A percentile compares a stretch with the other conserved stretches of the same genome.
phyloP scores from a whole-genome alignment of 2,113 vertebrate species.

The Mus spicilegus region DNA sequence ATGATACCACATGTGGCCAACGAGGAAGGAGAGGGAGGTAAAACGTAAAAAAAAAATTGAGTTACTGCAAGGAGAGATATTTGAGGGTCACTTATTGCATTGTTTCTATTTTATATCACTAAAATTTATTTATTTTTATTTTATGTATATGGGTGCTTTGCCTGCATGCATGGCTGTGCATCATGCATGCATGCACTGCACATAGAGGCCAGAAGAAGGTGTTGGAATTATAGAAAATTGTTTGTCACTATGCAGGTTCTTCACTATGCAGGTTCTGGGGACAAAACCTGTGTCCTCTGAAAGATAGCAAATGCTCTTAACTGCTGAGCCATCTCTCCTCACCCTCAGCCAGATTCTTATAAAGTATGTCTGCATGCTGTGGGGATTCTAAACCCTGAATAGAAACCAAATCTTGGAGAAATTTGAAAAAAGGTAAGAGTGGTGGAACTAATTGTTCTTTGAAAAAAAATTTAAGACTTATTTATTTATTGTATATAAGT shows the following conservation, averaged over 20 bases:
- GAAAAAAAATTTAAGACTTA: not conserved
- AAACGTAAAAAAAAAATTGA: not conserved
- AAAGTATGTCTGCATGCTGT: not conserved
- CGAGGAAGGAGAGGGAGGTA: not conserved
- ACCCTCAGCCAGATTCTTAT: not conserved
- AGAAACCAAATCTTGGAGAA: not conserved
- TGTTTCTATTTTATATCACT: not conserved
- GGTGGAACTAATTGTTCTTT: not conserved
- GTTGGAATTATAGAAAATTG: not conserved
- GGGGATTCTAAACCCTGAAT: not conserved
- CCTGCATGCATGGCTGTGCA: not conserved
- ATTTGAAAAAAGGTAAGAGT: not conserved
- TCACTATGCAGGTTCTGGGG: not conserved
- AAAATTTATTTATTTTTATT: not conserved
- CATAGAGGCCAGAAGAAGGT: not conserved
- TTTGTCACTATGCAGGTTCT: not conserved
- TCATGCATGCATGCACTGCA: not conserved
- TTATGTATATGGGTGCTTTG: not conserved
- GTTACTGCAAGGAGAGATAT: not conserved
- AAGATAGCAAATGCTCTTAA: not conserved
- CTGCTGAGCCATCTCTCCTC: not conserved
- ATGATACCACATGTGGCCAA: not conserved
- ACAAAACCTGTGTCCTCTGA: not conserved
- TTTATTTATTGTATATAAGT: too few relatives aligned
- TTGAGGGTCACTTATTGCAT: not conserved